These are phyloP conservation scores for Tanaodytes sp. DNA, from an alignment of 2,888 invertebrate species.

Conservation along the genomic window DNA sequence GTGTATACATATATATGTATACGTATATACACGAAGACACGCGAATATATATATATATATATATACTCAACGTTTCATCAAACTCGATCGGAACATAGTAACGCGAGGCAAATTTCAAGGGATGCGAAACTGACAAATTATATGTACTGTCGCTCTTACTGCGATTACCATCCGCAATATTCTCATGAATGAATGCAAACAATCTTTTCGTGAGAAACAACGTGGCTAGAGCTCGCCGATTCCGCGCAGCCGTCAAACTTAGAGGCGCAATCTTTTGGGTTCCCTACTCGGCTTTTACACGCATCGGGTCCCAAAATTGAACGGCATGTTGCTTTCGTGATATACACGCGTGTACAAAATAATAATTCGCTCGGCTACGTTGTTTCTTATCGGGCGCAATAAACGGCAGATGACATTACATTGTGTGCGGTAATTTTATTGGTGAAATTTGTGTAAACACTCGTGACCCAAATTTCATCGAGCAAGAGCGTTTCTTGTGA, in stretches of 20 bases:
- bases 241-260: too few relatives aligned
- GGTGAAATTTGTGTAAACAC: slow-evolving; percentile 36
- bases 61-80: slow-evolving; percentile 68
- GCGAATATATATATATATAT: slow-evolving; percentile 28
- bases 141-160: slow-evolving; percentile 39
- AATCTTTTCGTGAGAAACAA: slow-evolving; percentile 1
- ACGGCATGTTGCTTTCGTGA: too few relatives aligned
- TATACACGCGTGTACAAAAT: too few relatives aligned
- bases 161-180: slow-evolving; percentile 38
- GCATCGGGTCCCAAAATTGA: too few relatives aligned
- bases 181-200: slow-evolving; percentile 26
- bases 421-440: slow-evolving; percentile 29
- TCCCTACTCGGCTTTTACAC: too few relatives aligned
- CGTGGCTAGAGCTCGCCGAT: slow-evolving; percentile 10
- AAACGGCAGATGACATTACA: slow-evolving; percentile 27
- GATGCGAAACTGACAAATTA: slow-evolving; percentile 29
- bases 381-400: slow-evolving; percentile 28
- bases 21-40: too few relatives aligned
- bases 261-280: too few relatives aligned
- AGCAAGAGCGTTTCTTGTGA: slow-evolving; percentile 40
- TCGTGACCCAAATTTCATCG: slow-evolving; percentile 38
- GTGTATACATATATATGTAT: too few relatives aligned
- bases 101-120: slow-evolving; percentile 26
- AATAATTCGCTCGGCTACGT: too few relatives aligned
- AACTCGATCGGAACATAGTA: slow-evolving; percentile 43